phyloP scores from a whole-genome alignment of 2,888 invertebrate genomes.

The Parnassius glacialis region DNA sequence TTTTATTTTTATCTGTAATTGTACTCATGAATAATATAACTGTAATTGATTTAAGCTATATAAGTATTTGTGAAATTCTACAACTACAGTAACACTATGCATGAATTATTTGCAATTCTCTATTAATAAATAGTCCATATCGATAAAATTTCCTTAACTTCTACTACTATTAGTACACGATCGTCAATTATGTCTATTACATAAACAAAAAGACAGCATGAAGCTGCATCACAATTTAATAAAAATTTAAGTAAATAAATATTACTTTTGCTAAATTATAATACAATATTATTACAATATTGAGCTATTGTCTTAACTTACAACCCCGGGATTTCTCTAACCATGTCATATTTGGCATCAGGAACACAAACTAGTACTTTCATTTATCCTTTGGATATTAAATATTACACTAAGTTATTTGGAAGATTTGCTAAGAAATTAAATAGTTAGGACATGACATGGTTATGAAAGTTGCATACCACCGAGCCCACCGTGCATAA shows the following conservation, averaged over 20 bases:
- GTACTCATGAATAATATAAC: conserved; percentile 38
- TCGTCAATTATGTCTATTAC: conserved; percentile 56
- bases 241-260: conserved; percentile 65
- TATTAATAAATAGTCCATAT: conserved; percentile 49
- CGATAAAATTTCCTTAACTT: conserved; percentile 61
- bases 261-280: conserved; percentile 58
- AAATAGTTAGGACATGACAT: conserved; percentile 54
- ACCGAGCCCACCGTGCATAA: conserved; percentile 69
- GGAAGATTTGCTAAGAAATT: conserved; percentile 41
- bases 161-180: conserved; percentile 49
- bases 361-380: conserved; percentile 20
- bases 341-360: conserved; percentile 59
- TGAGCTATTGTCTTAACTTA: conserved; percentile 77
- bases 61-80: conserved; percentile 33
- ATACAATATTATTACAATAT: conserved; percentile 56
- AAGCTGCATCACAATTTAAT: conserved; percentile 69
- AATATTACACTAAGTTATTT: conserved; percentile 61
- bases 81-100: conserved; percentile 49
- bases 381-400: conserved; percentile 33
- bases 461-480: conserved; percentile 75
- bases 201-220: conserved; percentile 61
- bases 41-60: conserved; percentile 27
- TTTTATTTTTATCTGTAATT: conserved; percentile 36
- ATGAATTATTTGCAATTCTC: conserved; percentile 54
- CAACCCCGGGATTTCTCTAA: conserved; percentile 76